phyloP scores from a whole-genome alignment of 2,113 vertebrate species.

The Naja naja region DNA sequence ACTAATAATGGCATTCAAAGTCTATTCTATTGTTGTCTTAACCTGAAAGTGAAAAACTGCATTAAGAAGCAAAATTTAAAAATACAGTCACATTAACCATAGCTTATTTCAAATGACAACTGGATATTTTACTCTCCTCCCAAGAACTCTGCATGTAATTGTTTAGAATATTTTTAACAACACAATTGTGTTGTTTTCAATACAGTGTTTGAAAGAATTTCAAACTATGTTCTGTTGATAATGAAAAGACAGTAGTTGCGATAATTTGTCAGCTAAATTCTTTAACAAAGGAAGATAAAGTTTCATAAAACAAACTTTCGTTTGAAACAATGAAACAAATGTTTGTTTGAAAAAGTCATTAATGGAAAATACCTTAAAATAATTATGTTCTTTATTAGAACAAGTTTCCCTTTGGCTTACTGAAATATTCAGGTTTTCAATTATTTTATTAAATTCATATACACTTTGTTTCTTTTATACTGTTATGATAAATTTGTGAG shows the following conservation, averaged over 20 bases:
- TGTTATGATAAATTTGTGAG: neutral
- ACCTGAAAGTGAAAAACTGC: slow-evolving; percentile 48
- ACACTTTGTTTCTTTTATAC: neutral
- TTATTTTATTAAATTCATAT: neutral
- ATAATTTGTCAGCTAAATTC: slow-evolving; percentile 19
- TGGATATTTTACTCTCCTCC: slow-evolving; percentile 60
- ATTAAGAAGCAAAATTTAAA: slow-evolving; percentile 60
- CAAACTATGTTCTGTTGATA: slow-evolving; percentile 51
- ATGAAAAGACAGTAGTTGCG: slow-evolving; percentile 39
- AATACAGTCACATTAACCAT: slow-evolving; percentile 51
- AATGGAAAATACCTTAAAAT: slow-evolving; percentile 19
- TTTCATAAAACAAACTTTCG: slow-evolving; percentile 32
- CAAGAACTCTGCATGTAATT: slow-evolving; percentile 57
- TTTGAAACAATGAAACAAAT: neutral
- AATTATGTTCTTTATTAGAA: neutral
- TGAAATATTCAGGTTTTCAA: neutral
- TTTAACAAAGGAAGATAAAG: slow-evolving; percentile 25
- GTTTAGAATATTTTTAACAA: slow-evolving; percentile 54
- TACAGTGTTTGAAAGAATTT: slow-evolving; percentile 45
- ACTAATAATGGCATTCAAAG: slow-evolving; percentile 24
- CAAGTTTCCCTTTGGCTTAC: slow-evolving; percentile 7
- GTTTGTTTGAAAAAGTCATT: slow-evolving; percentile 1
- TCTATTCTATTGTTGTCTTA: neutral
- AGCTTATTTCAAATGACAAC: slow-evolving; percentile 62
- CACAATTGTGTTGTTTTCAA: slow-evolving; percentile 43